phyloP scores from a whole-genome alignment of 2,797 vertebrate genomes.

The Parauchenoglanis ngamensis region DNA sequence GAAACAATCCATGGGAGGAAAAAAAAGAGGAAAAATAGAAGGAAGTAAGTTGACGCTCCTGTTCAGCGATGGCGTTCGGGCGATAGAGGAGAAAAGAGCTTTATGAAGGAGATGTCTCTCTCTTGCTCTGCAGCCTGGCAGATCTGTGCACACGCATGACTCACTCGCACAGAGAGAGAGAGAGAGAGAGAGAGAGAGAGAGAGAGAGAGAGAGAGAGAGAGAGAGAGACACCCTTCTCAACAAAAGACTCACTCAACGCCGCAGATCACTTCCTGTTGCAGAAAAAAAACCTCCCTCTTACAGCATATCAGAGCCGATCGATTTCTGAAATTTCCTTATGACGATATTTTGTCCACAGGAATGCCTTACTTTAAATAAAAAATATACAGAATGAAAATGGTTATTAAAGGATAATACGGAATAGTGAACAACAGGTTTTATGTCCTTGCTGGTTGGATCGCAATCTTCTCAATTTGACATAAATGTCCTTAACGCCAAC shows the following conservation, averaged over 20 bases:
- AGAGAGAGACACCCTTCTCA: conserved; percentile 97
- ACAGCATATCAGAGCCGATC: conserved; percentile 93
- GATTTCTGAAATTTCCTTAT: conserved; percentile 87
- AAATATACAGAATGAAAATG: conserved; percentile 9
- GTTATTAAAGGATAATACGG: neutral
- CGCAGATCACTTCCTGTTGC: conserved; percentile 99
- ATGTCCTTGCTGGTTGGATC: neutral
- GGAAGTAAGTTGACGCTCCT: conserved; percentile 46
- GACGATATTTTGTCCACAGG: conserved; percentile 76
- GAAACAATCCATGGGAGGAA: conserved; percentile 67
- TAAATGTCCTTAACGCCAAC: neutral
- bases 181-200: conserved; percentile 83
- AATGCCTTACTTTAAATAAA: conserved; percentile 64
- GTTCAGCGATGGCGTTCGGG: conserved; percentile 47
- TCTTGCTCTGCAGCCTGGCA: conserved; percentile 85
- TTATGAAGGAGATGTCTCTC: conserved; percentile 77
- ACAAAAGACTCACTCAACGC: conserved; percentile 99
- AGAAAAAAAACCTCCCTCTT: conserved; percentile 90
- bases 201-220: conserved; percentile 94
- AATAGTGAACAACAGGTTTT: conserved; percentile 18
- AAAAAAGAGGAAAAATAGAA: conserved; percentile 53
- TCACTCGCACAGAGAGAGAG: conserved; percentile 91
- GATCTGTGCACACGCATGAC: conserved; percentile 97
- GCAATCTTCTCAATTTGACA: neutral
- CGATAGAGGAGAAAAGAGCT: conserved; percentile 58